These are phyloP conservation scores for Mystacides longicornis DNA, from an alignment of 2,888 invertebrate genomes.

Conservation along the genomic window DNA sequence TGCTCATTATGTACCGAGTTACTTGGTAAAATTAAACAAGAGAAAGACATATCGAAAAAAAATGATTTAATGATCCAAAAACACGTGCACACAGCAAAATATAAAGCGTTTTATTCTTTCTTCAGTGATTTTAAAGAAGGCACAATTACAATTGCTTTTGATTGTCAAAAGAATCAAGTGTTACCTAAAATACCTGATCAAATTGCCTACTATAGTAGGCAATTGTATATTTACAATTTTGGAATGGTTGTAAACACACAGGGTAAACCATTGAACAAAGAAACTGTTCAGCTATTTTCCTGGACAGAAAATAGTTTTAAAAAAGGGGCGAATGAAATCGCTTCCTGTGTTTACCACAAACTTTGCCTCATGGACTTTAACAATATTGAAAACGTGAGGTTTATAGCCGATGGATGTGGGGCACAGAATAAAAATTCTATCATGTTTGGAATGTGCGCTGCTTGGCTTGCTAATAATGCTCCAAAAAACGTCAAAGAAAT, in stretches of 20 bases:
- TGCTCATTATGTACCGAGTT: constrained; percentile 29
- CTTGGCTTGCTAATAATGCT: constrained; percentile 26
- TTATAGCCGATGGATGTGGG: constrained; percentile 30
- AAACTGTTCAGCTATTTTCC: constrained; percentile 28
- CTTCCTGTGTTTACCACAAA: neutral
- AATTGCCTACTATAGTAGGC: constrained; percentile 31
- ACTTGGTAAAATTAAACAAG: constrained; percentile 28
- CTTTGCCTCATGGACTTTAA: neutral
- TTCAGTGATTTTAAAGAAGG: constrained; percentile 26
- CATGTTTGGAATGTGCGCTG: constrained; percentile 27
- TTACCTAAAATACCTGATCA: constrained; percentile 32
- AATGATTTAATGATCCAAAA: constrained; percentile 26
- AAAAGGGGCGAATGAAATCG: constrained; percentile 24
- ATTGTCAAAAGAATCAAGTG: constrained; percentile 28
- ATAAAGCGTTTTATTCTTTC: constrained; percentile 28
- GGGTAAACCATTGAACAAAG: constrained; percentile 24
- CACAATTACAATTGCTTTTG: constrained; percentile 28
- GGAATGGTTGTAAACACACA: constrained; percentile 31
- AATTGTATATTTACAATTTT: constrained; percentile 32
- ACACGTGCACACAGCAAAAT: constrained; percentile 27
- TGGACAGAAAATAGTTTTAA: constrained; percentile 26
- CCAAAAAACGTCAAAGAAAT: constrained; percentile 25
- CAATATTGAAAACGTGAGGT: constrained; percentile 6
- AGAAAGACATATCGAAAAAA: constrained; percentile 26
- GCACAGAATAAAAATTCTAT: constrained; percentile 30